Percentiles rank a stretch among this genome's conserved stretches.
These are phyloP conservation scores for Scalopus aquaticus DNA, from an alignment of 2,113 vertebrate species.

Conservation along the genomic window DNA sequence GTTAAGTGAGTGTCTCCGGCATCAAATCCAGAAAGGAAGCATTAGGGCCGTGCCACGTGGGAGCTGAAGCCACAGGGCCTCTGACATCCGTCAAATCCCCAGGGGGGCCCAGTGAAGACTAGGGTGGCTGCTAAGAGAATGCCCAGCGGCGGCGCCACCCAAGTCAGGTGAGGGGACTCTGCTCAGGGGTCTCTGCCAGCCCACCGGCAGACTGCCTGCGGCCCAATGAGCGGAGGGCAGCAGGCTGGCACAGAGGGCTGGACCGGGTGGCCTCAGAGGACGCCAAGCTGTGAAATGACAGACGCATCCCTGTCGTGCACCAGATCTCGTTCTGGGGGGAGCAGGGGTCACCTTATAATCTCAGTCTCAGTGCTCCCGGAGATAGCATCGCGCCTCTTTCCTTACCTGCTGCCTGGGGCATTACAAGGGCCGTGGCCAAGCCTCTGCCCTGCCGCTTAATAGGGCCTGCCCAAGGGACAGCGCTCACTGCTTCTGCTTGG, in stretches of 20 bases:
- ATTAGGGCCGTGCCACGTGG: background rate
- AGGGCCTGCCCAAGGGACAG: background rate
- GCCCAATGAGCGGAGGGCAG: background rate
- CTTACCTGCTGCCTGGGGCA: background rate
- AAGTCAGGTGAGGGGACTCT: no score
- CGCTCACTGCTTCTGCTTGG: background rate
- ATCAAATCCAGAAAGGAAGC: background rate
- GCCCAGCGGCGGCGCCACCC: background rate
- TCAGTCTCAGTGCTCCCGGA: background rate
- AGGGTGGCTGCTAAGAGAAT: background rate
- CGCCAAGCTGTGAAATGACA: background rate
- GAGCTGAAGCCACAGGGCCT: background rate
- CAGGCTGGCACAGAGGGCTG: background rate
- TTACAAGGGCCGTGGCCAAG: background rate
- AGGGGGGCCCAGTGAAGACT: slow-evolving; percentile 25
- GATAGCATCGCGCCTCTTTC: background rate
- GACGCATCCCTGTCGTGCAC: background rate
- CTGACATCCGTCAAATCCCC: slow-evolving; percentile 28
- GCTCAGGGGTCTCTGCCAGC: background rate
- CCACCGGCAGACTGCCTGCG: background rate
- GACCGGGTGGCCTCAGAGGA: background rate
- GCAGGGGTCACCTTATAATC: background rate
- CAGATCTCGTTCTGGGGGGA: background rate
- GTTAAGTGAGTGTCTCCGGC: background rate
- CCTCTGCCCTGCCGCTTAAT: background rate